These are phyloP conservation scores for Boulengeromyrus knoepffleri DNA, from an alignment of 2,113 vertebrate genomes.

Conservation along the genomic window DNA sequence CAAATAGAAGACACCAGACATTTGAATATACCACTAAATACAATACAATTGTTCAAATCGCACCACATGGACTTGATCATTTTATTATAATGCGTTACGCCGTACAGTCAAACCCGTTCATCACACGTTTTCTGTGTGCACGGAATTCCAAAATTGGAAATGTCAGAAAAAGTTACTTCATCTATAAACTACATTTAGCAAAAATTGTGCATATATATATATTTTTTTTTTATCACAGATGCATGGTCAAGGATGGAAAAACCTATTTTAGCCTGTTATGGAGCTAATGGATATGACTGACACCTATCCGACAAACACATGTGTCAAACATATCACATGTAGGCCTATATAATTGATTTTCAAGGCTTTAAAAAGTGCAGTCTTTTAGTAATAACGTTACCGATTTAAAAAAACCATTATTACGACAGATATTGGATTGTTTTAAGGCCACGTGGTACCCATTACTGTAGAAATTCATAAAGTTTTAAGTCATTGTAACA, in stretches of 20 bases:
- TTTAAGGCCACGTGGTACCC: background rate
- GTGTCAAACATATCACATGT: background rate
- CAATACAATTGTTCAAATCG: background rate
- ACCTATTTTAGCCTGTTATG: background rate
- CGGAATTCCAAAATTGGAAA: background rate
- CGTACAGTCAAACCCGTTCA: background rate
- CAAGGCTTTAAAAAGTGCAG: background rate
- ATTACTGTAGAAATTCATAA: constrained; percentile 68
- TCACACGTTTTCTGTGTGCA: background rate
- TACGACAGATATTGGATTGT: background rate
- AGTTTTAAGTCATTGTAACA: constrained; percentile 76
- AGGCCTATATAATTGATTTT: background rate
- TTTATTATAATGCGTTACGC: background rate
- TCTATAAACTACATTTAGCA: background rate
- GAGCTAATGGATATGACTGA: background rate
- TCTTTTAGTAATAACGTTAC: background rate
- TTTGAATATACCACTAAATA: background rate
- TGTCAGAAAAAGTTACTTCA: background rate
- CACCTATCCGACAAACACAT: background rate
- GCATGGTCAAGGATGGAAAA: background rate
- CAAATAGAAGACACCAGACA: background rate
- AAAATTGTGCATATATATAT: background rate
- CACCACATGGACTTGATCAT: background rate
- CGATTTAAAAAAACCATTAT: background rate
- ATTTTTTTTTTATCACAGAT: background rate